A percentile compares a stretch with the other conserved stretches of the same genome.
Conservation (phyloP, 2,113 vertebrate species). For the Numida meleagris region DNA sequence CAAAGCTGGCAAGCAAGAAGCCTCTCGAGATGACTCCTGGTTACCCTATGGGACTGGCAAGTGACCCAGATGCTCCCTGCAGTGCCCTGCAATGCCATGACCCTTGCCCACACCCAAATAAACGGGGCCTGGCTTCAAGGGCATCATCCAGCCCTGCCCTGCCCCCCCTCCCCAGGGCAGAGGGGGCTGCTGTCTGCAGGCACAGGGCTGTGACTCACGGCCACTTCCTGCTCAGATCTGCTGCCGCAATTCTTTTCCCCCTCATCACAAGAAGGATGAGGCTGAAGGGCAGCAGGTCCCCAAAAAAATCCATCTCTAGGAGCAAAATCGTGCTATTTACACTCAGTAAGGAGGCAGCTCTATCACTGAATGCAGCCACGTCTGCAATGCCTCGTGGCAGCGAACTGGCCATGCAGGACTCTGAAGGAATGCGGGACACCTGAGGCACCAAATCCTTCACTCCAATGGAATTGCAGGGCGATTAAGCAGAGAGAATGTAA, state of each 20-base stretch:
- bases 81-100: not conserved
- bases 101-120: not conserved
- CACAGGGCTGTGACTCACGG: not conserved
- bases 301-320: not conserved
- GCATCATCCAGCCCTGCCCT: not conserved
- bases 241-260: not conserved
- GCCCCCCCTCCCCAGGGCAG: not conserved
- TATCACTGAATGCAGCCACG: not conserved
- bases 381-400: not conserved
- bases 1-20: not conserved
- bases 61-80: not conserved
- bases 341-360: not conserved
- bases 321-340: not conserved
- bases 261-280: not conserved
- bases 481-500: constrained; percentile 70
- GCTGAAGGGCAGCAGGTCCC: not conserved
- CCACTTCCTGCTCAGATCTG: not conserved
- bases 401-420: not conserved
- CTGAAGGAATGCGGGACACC: constrained; percentile 63
- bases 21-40: not conserved
- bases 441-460: constrained; percentile 68
- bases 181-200: not conserved
- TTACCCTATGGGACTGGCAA: not conserved
- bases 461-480: constrained; percentile 63
- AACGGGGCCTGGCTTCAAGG: not conserved